Evolutionary conservation across 1,140 invertebrate genomes (phyloP), one percentile per base, ranked within the genome.

Genomic region (Acromyrmex charruanus): DNA sequence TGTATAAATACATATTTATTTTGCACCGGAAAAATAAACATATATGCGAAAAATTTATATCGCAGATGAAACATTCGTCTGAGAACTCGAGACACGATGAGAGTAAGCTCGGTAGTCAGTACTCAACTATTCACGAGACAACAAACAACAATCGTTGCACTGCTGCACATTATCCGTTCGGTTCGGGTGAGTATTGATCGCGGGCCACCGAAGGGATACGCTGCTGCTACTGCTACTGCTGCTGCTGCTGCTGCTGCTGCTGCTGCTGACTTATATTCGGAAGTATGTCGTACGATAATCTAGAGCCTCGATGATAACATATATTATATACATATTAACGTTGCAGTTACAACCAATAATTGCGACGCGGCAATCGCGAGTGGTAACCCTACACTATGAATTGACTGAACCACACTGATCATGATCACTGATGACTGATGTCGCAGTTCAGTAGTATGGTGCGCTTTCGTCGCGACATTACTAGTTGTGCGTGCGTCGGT

Each of bases 181-280:
- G 28, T 55, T n/a, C 28, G 25, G 61, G 16, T 66, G 31, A 74
- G 80, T 84, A 84, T 84, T 84, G 80, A 84, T 84, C 80, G 80
- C 80, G 2, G 16, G 16, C 39, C 53, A 55, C 10, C n/a, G 68
- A 35, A 49, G 39, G 68, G 44, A 10, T 18, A 28, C 39, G 25
- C 35, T 44, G 28, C 31, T 31, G 21, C 21, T 21, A 21, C 21
- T 21, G 39, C 25, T 84, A 3, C 39, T 44, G 39, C 1, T 44
- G 39, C 39, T 44, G 9, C 39, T 44, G 69, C 18, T 84, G 39
- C 25, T 84, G 7, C 39, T 44, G 39, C 1, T 44, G 39, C 39
- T 44, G 9, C 39, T 44, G 69, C 18, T 84, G 12, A 21, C 58
- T 53, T 71, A 25, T 71, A 25, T 51, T 74, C n/a, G 25, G 51